Evolutionary conservation across 64 coral and sea anemone genomes (phyloP), one percentile per base, ranked within the genome.

Genomic region (Dendronephthya gigantea): DNA sequence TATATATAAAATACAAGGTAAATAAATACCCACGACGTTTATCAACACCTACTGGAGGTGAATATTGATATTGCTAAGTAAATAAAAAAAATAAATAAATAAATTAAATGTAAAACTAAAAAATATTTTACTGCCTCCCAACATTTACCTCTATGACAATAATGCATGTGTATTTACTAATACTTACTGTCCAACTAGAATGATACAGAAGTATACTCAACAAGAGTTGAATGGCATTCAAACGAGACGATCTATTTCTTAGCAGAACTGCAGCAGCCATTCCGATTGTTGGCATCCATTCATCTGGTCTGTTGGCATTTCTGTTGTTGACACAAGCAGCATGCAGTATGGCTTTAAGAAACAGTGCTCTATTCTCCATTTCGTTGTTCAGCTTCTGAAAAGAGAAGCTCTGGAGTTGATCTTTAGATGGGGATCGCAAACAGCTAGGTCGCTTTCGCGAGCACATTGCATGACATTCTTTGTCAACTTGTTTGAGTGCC

Each of bases 201-300:
- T 94, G 89, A 87, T 94, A 90, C 49, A 90, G 47, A 47, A 90
- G 88, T n/a, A 83, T 82, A 84, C 85, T 94, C 12, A 90, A 85
- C n/a, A 90, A 59, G 35, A 90, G 83, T 83, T 94, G 89, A 32
- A 94, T 83, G 68, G 89, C 89, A 90, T 88, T 92, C 87, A 92
- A 86, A 45, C 68, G 48, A 45, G 65, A 49, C 47, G 66, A 92
- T 89, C 91, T 82, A 82, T 85, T 82, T 30, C 83, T 19, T 4
- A 89, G 58, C 72, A 84, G 86, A 51, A 92, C 91, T 17, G 87
- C 69, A 76, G 69, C 39, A 50, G 83, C 25, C 49, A 48, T 52
- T 11, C 49, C 23, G 31, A 48, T 50, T 49, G 49, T 9, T 45
- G 49, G 41, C 41, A 13, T 52, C 49, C 49, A 45, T 28, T 76